Base-by-base conservation (phyloP, 2,797 vertebrate genomes). In the Lacerta agilis region DNA sequence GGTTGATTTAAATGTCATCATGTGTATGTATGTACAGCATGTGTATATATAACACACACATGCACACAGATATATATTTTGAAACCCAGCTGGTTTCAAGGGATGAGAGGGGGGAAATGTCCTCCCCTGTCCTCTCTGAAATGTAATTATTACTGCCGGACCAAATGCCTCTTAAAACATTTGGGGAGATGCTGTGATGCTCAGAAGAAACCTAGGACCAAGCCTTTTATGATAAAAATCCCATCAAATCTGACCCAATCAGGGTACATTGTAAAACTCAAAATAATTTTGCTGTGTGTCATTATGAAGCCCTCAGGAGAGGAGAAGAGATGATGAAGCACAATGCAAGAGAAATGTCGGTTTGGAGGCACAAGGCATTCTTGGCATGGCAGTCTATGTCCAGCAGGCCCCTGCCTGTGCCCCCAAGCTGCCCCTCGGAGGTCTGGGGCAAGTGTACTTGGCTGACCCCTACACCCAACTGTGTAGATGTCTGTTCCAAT, bases 101-200 rank as follows among this genome's bases (percentile, higher is more conserved):
- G 38, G 38, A 89, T 36, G 20, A 92, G 85, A 90, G 82, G 43
- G 55, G 82, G 55, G 36, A 69, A 90, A 82, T 67, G n/a, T 9
- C 78, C 86, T 89, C 71, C 36, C 38, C 76, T 25, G 10, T 80
- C 86, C 25, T 43, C 82, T 93, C 92, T 94, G 91, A 95, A 94
- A 90, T 20, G 88, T 94, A 94, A 95, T 95, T 94, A 93, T 80
- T 92, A 58, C 61, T 33, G 27, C 89, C 58, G 77, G 58, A 36
- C 33, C 77, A 79, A 27, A 91, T 92, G 88, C 90, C 85, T 93
- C 73, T 93, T 93, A 94, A 92, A 92, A 69, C 84, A 33, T 86
- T 83, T 89, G 76, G 41, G 49, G 86, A 91, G 79, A 86, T 38
- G 71, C 23, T 84, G 7, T 38, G 77, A 69, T 82, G 38, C 36